These are phyloP conservation scores for Clunio marinus DNA, from an alignment of 2,888 invertebrate species.

Conservation along the genomic window DNA sequence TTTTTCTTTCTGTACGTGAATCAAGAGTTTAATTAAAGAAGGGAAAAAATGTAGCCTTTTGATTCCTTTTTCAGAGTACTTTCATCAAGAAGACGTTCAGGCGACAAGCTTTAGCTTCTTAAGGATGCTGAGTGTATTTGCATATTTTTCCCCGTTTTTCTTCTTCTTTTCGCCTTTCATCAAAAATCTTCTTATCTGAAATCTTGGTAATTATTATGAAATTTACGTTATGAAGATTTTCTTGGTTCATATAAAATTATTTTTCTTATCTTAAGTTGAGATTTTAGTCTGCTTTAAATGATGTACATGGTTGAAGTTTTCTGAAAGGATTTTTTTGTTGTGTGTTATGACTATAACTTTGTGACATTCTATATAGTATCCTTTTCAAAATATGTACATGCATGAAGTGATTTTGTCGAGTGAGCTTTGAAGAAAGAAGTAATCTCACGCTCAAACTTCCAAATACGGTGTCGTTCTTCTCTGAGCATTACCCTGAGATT, in stretches of 20 bases:
- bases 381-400: too few species aligned
- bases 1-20: too few species aligned
- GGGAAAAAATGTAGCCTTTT: slow-evolving; percentile 10
- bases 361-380: too few species aligned
- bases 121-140: not conserved
- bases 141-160: not conserved
- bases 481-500: not conserved
- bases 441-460: not conserved
- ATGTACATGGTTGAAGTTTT: too few species aligned
- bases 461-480: not conserved
- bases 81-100: slow-evolving; percentile 5
- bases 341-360: too few species aligned
- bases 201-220: slow-evolving; percentile 3
- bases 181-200: not conserved
- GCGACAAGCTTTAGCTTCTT: not conserved
- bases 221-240: slow-evolving; percentile 8
- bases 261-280: too few species aligned
- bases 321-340: too few species aligned
- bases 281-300: too few species aligned
- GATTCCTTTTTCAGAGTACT: not conserved
- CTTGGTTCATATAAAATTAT: not conserved
- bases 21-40: slow-evolving; percentile 8
- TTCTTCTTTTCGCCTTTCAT: not conserved
- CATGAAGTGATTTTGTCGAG: too few species aligned
- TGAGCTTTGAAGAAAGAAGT: too few species aligned